Base-by-base conservation (phyloP, 2,888 invertebrate species). In the Meteorus cinctellus region DNA sequence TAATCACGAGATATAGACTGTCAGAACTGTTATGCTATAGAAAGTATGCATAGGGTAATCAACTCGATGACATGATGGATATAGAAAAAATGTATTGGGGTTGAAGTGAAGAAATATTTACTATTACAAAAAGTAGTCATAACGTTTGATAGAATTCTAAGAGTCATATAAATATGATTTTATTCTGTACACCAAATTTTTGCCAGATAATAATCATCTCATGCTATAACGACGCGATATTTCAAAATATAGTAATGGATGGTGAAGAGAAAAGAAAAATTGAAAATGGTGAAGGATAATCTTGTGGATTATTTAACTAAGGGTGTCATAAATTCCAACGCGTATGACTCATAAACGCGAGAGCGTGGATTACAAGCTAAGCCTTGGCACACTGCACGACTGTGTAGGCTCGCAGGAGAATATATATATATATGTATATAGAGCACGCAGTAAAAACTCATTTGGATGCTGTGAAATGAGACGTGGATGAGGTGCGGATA, bases 271-370 rank as follows among this genome's bases (percentile, higher is more conserved):
- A 48, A 48, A 19, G 4, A 67, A 73, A 55, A 62, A 62, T 59
- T 55, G 48, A 45, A 70, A 63, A 79, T 48, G 75, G 78, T 67
- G 77, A 79, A 80, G 84, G 86, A 86, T 86, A 86, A 86, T 86
- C 86, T 84, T 68, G 72, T 76, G 86, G 85, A 85, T 86, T 86
- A 84, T 83, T 81, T 81, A 79, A 82, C 80, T 77, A 79, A 74
- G 77, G 79, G 79, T 77, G 84, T 84, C 86, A 85, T 86, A 86
- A 86, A 86, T 86, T 86, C 67, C 74, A 41, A 2, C 71, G 72
- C 59, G 59, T 70, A 75, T 66, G 80, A 75, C 66, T 70, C 67
- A 71, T 75, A 76, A 62, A 55, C 65, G 12, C 41, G 41, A 41
- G 63, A 48, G 72, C 36, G 34, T 59, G 70, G 84, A 84, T 85